Percentiles rank a stretch among this genome's conserved stretches.
Conservation (phyloP, 2,797 vertebrate genomes). For the Hirundo rustica region DNA sequence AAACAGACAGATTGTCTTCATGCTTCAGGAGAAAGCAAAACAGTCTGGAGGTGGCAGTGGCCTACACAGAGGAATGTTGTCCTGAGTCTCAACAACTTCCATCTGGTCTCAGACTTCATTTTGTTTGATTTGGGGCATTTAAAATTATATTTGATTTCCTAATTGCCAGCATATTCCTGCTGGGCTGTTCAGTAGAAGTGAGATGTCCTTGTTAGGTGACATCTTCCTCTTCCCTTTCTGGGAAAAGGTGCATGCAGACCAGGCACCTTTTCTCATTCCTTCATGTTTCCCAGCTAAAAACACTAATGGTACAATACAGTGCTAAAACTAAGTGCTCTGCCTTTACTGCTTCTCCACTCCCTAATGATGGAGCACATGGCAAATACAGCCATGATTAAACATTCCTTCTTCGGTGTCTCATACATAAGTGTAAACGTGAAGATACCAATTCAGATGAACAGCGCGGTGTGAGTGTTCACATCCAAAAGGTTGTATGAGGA, state of each 20-base stretch:
- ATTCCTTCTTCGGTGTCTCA: not conserved
- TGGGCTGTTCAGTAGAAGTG: not conserved
- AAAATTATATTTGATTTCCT: not conserved
- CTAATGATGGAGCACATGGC: not conserved
- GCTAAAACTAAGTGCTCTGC: not conserved
- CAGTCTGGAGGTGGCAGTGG: not conserved
- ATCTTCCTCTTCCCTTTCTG: not conserved
- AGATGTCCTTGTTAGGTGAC: not conserved
- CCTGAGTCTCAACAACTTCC: not conserved
- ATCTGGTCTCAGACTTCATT: not conserved
- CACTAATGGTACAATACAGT: not conserved
- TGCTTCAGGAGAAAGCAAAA: slow-evolving; percentile 26
- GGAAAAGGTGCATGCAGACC: not conserved
- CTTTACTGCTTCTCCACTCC: not conserved
- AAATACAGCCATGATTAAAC: not conserved
- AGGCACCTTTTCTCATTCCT: not conserved
- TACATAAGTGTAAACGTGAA: fast-evolving
- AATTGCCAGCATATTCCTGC: not conserved
- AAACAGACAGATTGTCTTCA: not conserved
- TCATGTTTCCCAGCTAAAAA: not conserved
- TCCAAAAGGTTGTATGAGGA: fast-evolving
- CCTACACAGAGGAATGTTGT: not conserved
- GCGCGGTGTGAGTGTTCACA: fast-evolving
- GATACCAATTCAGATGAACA: not conserved
- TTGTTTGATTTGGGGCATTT: not conserved